These are phyloP conservation scores for Ciona savignyi DNA, from an alignment of 23 tunicate genomes.

Conservation along the genomic window DNA sequence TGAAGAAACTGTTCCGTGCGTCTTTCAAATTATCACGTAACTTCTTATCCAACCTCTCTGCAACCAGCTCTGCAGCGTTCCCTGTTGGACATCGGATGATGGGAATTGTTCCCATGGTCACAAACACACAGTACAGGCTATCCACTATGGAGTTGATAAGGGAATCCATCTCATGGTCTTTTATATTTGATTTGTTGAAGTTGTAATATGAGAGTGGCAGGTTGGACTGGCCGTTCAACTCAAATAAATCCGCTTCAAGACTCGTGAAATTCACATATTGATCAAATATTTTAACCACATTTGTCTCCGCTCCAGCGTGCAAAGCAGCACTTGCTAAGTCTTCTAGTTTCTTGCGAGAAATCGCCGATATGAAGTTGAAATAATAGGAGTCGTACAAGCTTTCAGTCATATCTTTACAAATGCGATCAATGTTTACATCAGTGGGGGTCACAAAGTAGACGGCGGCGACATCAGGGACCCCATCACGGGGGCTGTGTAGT, in stretches of 20 bases:
- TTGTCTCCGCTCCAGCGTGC: conserved; percentile 51
- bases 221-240: conserved; percentile 25
- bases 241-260: conserved; percentile 88
- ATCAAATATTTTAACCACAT: conserved; percentile 72
- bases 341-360: conserved; percentile 83
- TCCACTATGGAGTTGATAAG: conserved; percentile 73
- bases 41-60: conserved; percentile 73
- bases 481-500: conserved; percentile 59
- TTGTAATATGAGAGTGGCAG: conserved; percentile 66
- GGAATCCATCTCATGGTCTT: conserved; percentile 78
- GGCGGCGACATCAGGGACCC: conserved; percentile 89
- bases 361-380: conserved; percentile 97
- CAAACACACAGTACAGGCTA: conserved; percentile 90
- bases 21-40: conserved; percentile 85
- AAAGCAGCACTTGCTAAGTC: conserved; percentile 95
- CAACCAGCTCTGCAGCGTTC: conserved; percentile 94
- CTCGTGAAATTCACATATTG: conserved; percentile 88
- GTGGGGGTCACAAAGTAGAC: conserved; percentile 85
- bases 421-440: conserved; percentile 76
- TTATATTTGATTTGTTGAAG: conserved; percentile 67
- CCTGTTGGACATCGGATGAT: conserved; percentile 92
- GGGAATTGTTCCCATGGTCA: conserved; percentile 76
- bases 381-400: conserved; percentile 79
- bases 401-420: conserved; percentile 84
- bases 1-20: conserved; percentile 90